Conservation (phyloP, 1,140 invertebrate species). For the Apis cerana region DNA sequence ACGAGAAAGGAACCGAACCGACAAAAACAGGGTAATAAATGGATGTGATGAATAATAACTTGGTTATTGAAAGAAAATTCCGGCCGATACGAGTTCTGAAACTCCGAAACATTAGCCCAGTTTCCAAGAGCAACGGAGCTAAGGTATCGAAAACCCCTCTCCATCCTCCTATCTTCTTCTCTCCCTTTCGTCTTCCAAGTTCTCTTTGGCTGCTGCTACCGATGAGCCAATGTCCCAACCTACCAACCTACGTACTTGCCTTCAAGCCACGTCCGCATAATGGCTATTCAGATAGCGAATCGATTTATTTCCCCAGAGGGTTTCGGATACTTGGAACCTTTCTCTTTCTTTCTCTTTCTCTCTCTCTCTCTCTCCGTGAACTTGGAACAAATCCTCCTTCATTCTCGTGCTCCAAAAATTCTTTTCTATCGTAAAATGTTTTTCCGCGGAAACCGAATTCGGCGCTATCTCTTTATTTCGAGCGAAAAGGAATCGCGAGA, state of each 20-base stretch:
- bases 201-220: slow-evolving; percentile 18
- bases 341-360: slow-evolving; percentile 22
- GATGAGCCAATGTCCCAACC: slow-evolving; percentile 21
- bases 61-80: slow-evolving; percentile 72
- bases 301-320: slow-evolving; percentile 69
- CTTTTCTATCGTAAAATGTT: slow-evolving; percentile 24
- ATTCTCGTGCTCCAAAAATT: background rate
- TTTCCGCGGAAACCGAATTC: background rate
- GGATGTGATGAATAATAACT: slow-evolving; percentile 69
- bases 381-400: slow-evolving; percentile 24
- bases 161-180: slow-evolving; percentile 2
- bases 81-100: slow-evolving; percentile 64
- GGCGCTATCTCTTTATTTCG: background rate
- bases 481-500: background rate
- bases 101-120: slow-evolving; percentile 72
- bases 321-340: slow-evolving; percentile 56
- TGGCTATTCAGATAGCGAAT: slow-evolving; percentile 73
- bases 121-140: slow-evolving; percentile 51
- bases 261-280: slow-evolving; percentile 64
- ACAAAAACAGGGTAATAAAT: slow-evolving; percentile 60
- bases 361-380: slow-evolving; percentile 26
- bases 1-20: background rate
- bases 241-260: slow-evolving; percentile 24
- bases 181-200: slow-evolving; percentile 19
- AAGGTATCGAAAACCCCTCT: slow-evolving; percentile 24